Base-by-base conservation (phyloP, 2,888 invertebrate species). In the Carcina quercana region DNA sequence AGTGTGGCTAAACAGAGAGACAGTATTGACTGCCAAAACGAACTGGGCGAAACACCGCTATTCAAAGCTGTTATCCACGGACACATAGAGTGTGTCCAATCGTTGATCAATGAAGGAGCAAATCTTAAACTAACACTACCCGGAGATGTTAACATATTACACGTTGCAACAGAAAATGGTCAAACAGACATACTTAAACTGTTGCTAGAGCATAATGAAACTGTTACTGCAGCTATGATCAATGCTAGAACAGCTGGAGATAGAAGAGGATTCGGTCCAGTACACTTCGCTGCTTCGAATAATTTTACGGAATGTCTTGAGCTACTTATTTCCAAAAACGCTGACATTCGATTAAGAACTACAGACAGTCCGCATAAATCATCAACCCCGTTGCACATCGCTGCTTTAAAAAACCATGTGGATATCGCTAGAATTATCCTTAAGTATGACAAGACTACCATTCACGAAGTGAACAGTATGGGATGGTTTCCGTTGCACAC, bases 81-180 rank as follows among this genome's bases (percentile, higher is more conserved):
- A 0, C 73, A 82, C 24, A 47, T 66, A 2, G 69, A 74, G 11
- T 85, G 85, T 43, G 74, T 86, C 0, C 56, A 59, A 44, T 62
- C 72, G 15, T 66, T 87, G 27, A 50, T 87, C 3, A 57, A 66
- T 2, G 78, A 78, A 57, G 85, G 83, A 12, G 86, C 85, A 3
- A 72, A 76, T 1, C 47, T 85, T 2, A 72, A 72, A 45, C 59
- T 74, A 10, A 69, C 59, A 28, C 48, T 85, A 25, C 71, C 74
- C 10, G 80, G 80, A 11, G 68, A 83, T 13, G 62, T 79, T 0
- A 89, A 86, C 22, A 82, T 89, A 27, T 63, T 89, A n/a, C 89
- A 89, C 42, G 62, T 86, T 35, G 88, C 89, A 19, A 85, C 88
- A 22, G 86, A 85, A 45, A 56, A 75, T 41, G 87, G 88, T 0